Percentiles rank a stretch among this genome's conserved stretches.
These are phyloP conservation scores for Nymphalis c-album DNA, from an alignment of 2,888 invertebrate species.

Conservation along the genomic window DNA sequence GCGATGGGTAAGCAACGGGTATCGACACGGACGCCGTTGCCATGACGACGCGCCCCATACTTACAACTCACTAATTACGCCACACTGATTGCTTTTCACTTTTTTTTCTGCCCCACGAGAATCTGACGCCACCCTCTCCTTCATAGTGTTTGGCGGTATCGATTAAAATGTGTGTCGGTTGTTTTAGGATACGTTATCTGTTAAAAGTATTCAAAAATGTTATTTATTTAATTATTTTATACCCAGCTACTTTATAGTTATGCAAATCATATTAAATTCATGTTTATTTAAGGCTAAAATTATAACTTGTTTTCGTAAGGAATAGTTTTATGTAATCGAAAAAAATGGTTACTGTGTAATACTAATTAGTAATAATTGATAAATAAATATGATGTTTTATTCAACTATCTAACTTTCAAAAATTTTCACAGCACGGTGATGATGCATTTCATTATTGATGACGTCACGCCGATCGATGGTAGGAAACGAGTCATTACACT, in stretches of 20 bases:
- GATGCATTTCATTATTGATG: constrained; percentile 72
- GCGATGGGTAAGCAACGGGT: constrained; percentile 73
- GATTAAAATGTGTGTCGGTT: constrained; percentile 44
- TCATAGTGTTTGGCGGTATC: constrained; percentile 43
- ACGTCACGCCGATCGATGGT: constrained; percentile 77
- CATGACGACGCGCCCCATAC: constrained; percentile 79
- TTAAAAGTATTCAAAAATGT: constrained; percentile 6
- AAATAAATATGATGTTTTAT: too few species aligned
- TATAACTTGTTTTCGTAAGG: too few species aligned
- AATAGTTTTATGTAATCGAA: too few species aligned
- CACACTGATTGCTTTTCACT: constrained; percentile 81
- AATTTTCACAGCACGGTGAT: constrained; percentile 59
- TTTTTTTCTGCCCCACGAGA: constrained; percentile 77
- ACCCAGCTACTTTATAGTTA: too few species aligned
- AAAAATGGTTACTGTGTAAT: too few species aligned
- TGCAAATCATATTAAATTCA: too few species aligned
- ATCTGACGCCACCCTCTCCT: constrained; percentile 75
- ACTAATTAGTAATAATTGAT: too few species aligned
- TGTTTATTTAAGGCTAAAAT: too few species aligned
- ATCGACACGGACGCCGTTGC: constrained; percentile 72
- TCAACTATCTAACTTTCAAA: not conserved
- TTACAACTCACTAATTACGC: constrained; percentile 81
- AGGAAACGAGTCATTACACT: constrained; percentile 80
- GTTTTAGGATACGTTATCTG: constrained; percentile 44
- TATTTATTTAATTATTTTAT: not conserved